Conservation (phyloP, 2,888 invertebrate genomes). For the Dicyrtoma fusca region DNA sequence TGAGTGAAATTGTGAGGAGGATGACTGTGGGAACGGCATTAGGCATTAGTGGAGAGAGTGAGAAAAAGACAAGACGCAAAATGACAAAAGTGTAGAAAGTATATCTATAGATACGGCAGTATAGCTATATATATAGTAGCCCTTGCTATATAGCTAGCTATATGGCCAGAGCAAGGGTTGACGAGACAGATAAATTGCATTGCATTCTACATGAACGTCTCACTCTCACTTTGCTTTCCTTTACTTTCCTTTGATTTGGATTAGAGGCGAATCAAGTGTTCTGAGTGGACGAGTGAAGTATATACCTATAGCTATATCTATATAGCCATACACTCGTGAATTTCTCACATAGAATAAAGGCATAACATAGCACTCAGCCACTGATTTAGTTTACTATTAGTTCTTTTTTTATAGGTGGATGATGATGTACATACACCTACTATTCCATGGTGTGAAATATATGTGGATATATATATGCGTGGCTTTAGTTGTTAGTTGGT, state of each 20-base stretch:
- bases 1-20: no score
- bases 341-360: no score
- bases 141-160: neutral
- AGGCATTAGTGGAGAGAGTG: neutral
- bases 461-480: no score
- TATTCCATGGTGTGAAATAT: no score
- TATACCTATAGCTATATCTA: neutral
- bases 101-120: neutral
- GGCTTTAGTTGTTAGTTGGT: no score
- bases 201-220: slow-evolving; percentile 44
- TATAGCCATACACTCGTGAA: no score
- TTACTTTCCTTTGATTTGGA: slow-evolving; percentile 26
- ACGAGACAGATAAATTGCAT: slow-evolving; percentile 17
- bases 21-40: no score
- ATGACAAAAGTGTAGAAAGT: neutral
- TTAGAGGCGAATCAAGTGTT: slow-evolving; percentile 14
- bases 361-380: no score
- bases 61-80: slow-evolving; percentile 5
- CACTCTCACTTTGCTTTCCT: no score
- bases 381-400: no score
- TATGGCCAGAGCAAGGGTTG: slow-evolving; percentile 10
- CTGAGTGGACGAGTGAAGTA: slow-evolving; percentile 2
- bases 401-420: no score
- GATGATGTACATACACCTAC: no score
- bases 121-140: neutral